These are phyloP conservation scores for Panagrolaimus sp. DNA, from an alignment of 1,140 invertebrate species.

Conservation along the genomic window DNA sequence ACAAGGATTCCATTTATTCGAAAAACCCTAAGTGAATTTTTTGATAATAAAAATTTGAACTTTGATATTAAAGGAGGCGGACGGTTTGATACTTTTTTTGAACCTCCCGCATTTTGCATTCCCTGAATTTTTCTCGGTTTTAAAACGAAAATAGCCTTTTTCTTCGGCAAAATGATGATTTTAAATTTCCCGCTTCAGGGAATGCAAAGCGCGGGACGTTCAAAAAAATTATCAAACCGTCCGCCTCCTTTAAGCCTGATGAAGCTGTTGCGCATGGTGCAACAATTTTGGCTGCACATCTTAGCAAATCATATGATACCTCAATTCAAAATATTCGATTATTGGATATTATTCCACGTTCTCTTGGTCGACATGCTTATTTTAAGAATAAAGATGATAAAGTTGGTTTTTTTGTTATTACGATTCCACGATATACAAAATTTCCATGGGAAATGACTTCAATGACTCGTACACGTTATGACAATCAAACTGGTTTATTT, in stretches of 20 bases:
- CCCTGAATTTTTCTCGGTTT: too few relatives aligned
- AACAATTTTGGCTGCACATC: conserved; percentile 79
- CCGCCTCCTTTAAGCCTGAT: too few relatives aligned
- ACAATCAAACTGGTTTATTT: conserved; percentile 87
- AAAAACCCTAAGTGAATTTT: conserved; percentile 85
- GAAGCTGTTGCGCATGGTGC: conserved; percentile 95
- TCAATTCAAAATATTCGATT: conserved; percentile 88
- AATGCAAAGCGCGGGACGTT: too few relatives aligned
- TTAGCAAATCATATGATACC: conserved; percentile 71
- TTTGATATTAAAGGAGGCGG: conserved; percentile 76
- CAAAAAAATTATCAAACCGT: too few relatives aligned
- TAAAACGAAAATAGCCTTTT: too few relatives aligned
- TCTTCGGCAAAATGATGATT: too few relatives aligned
- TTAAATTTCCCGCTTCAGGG: too few relatives aligned
- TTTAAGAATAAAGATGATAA: conserved; percentile 86
- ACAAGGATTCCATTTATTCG: conserved; percentile 97
- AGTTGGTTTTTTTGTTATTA: conserved; percentile 40
- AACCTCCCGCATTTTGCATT: too few relatives aligned
- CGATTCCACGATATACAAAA: conserved; percentile 74
- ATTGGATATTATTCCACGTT: conserved; percentile 88
- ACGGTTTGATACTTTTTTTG: too few relatives aligned
- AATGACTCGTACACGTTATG: conserved; percentile 84
- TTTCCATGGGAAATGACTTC: conserved; percentile 98
- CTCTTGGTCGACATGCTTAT: conserved; percentile 85
- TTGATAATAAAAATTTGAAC: conserved; percentile 80